These are phyloP conservation scores for Lamproptera curius DNA, from an alignment of 2,888 invertebrate genomes.

Conservation along the genomic window DNA sequence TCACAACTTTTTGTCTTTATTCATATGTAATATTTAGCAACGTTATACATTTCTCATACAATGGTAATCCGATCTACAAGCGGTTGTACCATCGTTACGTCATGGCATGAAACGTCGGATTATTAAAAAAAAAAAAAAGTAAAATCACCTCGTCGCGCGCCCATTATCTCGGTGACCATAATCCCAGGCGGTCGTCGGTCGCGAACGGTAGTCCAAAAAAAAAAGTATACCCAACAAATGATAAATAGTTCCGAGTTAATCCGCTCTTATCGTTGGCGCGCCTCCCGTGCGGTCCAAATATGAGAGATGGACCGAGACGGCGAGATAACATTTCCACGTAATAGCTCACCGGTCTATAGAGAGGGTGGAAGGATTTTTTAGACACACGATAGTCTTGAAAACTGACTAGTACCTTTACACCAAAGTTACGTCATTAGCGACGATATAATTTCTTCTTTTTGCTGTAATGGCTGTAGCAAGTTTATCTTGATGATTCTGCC, in stretches of 20 bases:
- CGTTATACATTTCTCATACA: no score
- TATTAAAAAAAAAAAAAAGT: not conserved
- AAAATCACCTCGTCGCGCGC: not conserved
- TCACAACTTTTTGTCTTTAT: no score
- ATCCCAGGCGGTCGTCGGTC: slow-evolving; percentile 53
- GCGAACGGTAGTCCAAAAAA: slow-evolving; percentile 66
- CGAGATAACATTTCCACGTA: slow-evolving; percentile 69
- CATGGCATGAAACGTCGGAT: not conserved
- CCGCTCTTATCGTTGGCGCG: slow-evolving; percentile 64
- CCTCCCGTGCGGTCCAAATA: slow-evolving; percentile 75
- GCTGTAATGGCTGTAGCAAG: no score
- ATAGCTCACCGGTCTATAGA: slow-evolving; percentile 54
- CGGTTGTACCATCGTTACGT: no score
- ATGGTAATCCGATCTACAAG: no score
- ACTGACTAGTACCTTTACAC: no score
- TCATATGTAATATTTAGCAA: no score
- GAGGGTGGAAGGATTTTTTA: no score
- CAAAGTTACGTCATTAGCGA: no score
- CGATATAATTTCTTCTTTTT: no score
- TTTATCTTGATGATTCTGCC: no score
- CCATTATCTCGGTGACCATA: slow-evolving; percentile 28
- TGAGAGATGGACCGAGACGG: slow-evolving; percentile 65
- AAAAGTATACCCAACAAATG: slow-evolving; percentile 67
- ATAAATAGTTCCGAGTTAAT: slow-evolving; percentile 74
- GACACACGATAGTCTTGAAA: no score